Evolutionary conservation across 2,888 invertebrate species (phyloP), one percentile per base, ranked within the genome.

Genomic region (Conops quadrifasciatus): DNA sequence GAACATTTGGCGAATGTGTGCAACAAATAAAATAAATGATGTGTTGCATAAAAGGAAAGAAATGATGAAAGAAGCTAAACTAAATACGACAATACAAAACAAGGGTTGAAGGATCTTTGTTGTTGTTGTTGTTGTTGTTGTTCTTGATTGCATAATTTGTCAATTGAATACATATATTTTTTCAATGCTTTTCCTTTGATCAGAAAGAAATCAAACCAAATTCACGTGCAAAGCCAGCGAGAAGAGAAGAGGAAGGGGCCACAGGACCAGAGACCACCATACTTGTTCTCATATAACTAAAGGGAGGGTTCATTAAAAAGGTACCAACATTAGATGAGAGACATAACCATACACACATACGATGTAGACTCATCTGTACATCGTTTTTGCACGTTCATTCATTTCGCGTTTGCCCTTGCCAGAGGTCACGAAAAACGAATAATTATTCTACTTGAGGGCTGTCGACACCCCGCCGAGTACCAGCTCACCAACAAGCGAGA

Each of bases 401-500:
- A 36, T 36, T 7, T 7, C 36, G 36, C 36, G 36, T 36, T 36
- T 36, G 36, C 36, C 36, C 36, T 36, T 36, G 36, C 36, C 36
- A 36, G 9, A 36, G 36, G 36, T 36, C 9, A 36, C 36, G 9
- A 36, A 36, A 36, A 70, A 70, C 71, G 71, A 73, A 72, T 76
- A 77, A 76, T 77, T 77, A 77, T 77, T 71, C 73, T 74, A 72
- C 75, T 76, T 72, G 75, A 76, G 75, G 75, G 74, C 71, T 75
- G 77, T 76, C 76, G 75, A 77, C 77, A 77, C 77, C 75, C 77
- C 73, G 68, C 68, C 63, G 74, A 19, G 65, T 30, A 30, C 53
- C 9, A 36, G 36, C 36, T 36, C 36, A 36, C 36, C 36, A 36
- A 36, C 26, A 16, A 1, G 58, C 26, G 0, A 26, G 3, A 26